A percentile compares a stretch with the other conserved stretches of the same genome.
Evolutionary conservation across 2,888 invertebrate genomes (phyloP).

Genomic region (Sinohyriopsis cumingii): DNA sequence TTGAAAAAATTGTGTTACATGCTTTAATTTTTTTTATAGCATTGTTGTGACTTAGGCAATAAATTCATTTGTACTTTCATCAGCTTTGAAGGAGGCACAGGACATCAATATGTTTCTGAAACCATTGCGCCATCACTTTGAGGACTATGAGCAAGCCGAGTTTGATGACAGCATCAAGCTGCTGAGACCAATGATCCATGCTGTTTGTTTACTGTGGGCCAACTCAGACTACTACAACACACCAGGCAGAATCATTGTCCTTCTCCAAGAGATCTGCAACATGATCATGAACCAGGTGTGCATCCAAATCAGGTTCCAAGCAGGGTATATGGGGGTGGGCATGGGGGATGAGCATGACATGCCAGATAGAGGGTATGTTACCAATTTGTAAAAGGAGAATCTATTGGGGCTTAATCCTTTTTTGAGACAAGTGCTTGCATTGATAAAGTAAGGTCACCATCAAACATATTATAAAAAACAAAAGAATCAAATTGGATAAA

Average conservation of each 20-base stretch:
- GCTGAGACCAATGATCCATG: slow-evolving; percentile 87
- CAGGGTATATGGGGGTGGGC: background rate
- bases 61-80: too few relatives aligned
- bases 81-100: slow-evolving; percentile 90
- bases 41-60: background rate
- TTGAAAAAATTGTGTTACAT: too few relatives aligned
- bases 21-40: background rate
- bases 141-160: slow-evolving; percentile 77
- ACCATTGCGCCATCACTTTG: slow-evolving; percentile 86
- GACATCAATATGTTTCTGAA: slow-evolving; percentile 90
- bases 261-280: slow-evolving; percentile 92
- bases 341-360: background rate
- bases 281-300: slow-evolving; percentile 88
- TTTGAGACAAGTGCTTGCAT: too few relatives aligned
- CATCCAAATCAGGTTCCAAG: slow-evolving; percentile 1
- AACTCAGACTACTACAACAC: slow-evolving; percentile 90
- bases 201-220: slow-evolving; percentile 91
- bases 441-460: too few relatives aligned
- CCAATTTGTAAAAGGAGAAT: background rate
- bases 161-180: slow-evolving; percentile 75
- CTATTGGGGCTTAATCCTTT: too few relatives aligned
- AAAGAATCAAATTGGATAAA: too few relatives aligned
- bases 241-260: slow-evolving; percentile 88
- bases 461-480: too few relatives aligned
- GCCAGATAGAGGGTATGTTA: background rate